Percentiles rank a stretch among this genome's conserved stretches.
Conservation (phyloP, 64 coral and sea anemone genomes). For the Hydrozoanthus tunicans region DNA sequence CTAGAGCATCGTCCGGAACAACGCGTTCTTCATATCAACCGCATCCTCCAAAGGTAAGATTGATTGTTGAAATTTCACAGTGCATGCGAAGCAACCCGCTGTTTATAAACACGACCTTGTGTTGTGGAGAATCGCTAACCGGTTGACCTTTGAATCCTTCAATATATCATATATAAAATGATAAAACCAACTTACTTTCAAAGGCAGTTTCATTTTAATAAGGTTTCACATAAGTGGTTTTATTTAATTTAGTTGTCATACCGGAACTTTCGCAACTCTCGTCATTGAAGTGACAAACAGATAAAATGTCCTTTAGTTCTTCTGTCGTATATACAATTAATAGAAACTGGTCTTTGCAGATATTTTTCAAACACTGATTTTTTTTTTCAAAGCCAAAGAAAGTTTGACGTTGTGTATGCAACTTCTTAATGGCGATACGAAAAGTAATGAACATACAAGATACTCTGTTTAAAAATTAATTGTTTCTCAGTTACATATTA, state of each 20-base stretch:
- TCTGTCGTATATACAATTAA: no score
- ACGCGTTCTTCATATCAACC: constrained; percentile 68
- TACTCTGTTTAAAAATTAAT: no score
- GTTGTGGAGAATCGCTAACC: background rate
- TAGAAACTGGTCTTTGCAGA: no score
- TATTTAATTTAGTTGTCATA: background rate
- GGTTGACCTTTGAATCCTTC: background rate
- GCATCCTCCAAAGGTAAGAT: constrained; percentile 77
- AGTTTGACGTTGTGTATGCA: no score
- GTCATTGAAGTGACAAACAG: background rate
- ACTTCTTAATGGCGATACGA: no score
- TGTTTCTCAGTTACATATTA: no score
- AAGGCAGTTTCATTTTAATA: background rate
- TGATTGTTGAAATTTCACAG: background rate
- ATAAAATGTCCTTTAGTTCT: no score
- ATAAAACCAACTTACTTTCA: background rate
- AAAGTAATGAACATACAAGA: no score
- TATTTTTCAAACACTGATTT: no score
- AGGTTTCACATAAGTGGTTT: background rate
- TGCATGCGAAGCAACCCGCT: background rate
- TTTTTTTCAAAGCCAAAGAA: no score
- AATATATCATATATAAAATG: no score
- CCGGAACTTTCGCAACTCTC: constrained; percentile 23
- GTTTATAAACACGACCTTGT: background rate
- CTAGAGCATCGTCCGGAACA: background rate